Evolutionary conservation across 2,113 vertebrate species (phyloP).

Genomic region (Camelus bactrianus): DNA sequence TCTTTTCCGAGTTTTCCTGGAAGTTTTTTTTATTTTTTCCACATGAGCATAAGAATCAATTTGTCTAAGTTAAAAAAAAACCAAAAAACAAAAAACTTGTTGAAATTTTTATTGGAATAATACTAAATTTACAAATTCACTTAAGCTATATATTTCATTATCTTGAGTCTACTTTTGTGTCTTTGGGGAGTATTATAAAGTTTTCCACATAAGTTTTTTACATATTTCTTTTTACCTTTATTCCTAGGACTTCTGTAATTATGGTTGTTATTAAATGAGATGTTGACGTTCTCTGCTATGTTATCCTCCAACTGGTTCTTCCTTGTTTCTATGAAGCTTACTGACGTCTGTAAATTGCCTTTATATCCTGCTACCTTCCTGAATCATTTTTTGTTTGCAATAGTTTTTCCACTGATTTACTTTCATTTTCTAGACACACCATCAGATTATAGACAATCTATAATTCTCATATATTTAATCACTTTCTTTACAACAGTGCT

Average conservation of each 20-base stretch:
- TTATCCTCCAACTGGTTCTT: slow-evolving; percentile 16
- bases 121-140: neutral
- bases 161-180: neutral
- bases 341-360: neutral
- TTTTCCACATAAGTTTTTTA: slow-evolving; percentile 40
- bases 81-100: neutral
- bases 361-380: neutral
- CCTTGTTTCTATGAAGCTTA: neutral
- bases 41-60: slow-evolving; percentile 17
- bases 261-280: neutral
- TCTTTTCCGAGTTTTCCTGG: neutral
- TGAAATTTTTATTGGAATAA: neutral
- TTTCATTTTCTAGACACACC: neutral
- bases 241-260: neutral
- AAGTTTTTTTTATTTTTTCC: neutral
- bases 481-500: slow-evolving; percentile 19
- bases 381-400: neutral
- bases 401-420: neutral
- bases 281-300: neutral
- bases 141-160: neutral
- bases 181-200: neutral
- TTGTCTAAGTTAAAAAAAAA: slow-evolving; percentile 25
- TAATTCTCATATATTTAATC: neutral
- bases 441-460: neutral
- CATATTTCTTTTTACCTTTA: slow-evolving; percentile 15